phyloP scores from a whole-genome alignment of 2,797 vertebrate species.

The Heteromormyrus szaboi region DNA sequence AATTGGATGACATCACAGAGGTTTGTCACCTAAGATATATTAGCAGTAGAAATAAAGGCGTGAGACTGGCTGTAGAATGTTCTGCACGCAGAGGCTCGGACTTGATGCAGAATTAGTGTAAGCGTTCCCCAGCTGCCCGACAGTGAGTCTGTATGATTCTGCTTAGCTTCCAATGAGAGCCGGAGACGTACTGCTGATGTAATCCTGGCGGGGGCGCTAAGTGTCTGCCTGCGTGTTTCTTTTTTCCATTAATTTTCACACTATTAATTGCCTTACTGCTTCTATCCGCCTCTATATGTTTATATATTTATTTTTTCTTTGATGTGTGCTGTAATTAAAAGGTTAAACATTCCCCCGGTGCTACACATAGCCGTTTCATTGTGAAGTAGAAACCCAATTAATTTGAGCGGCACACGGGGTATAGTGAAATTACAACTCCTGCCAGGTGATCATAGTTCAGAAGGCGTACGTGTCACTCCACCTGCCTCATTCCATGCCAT shows the following conservation, averaged over 20 bases:
- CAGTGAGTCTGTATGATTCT: not conserved
- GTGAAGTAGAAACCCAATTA: constrained; percentile 28
- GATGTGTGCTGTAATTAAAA: constrained; percentile 1
- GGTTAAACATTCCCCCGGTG: not conserved
- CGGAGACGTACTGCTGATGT: not conserved
- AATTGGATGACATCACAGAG: not conserved
- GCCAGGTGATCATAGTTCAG: constrained; percentile 52
- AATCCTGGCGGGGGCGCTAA: not conserved
- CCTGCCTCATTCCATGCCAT: constrained; percentile 49
- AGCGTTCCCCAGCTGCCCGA: not conserved
- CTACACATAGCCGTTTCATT: not conserved
- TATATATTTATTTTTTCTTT: constrained; percentile 7
- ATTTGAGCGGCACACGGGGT: constrained; percentile 12
- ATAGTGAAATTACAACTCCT: constrained; percentile 46
- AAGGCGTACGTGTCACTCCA: constrained; percentile 54
- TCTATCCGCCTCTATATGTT: not conserved
- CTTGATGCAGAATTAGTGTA: not conserved
- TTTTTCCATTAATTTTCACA: not conserved
- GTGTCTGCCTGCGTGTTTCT: not conserved
- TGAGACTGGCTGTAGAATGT: not conserved
- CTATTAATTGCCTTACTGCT: not conserved
- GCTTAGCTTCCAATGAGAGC: not conserved
- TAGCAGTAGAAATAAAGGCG: not conserved
- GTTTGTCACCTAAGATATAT: not conserved
- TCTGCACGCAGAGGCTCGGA: not conserved